Evolutionary conservation across 1,140 invertebrate species (phyloP), one percentile per base, ranked within the genome.

Genomic region (Xylocopa sonorina): DNA sequence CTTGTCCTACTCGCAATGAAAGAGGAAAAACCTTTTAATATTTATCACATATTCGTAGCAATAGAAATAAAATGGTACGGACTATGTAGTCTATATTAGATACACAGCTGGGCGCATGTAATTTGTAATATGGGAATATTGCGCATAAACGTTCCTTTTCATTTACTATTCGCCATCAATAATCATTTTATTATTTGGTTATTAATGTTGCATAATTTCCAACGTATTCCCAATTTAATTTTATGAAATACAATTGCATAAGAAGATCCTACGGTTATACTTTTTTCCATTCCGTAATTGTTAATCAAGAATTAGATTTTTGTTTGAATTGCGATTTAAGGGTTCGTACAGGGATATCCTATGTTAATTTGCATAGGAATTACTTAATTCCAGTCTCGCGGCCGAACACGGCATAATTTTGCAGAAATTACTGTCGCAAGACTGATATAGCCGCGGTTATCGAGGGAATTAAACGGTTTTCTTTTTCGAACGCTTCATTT

Each of bases 301-400:
- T 6, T 41, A 41, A 62, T 24, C 24, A 62, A 41, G 24, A 62
- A 9, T 24, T 62, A 21, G 21, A 12, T 24, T 62, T 41, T 14
- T 24, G 10, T 62, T 12, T 62, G 0, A 62, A 62, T 62, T n/a
- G 12, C 34, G 34, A 6, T 46, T 24, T 3, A 24, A n/a, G 3
- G 14, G 12, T 24, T 62, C 18, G 21, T 24, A 41, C n/a, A 27
- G 14, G 10, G 51, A 27, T 58, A 58, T 34, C 34, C 2, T 34
- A 34, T 21, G 7, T 34, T 48, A 43, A 64, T 64, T 64, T 64
- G 41, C 62, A 64, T 64, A 64, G 18, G 38, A 21, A 14, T 34
- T 34, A 38, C 10, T 7, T 38, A 60, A 60, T 41, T 32, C 16
- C 5, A 50, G 29, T 50, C 14, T 50, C 34, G 7, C 32, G 24